Evolutionary conservation across 1,140 invertebrate species (phyloP), one percentile per base, ranked within the genome.

Genomic region (Zeugodacus cucurbitae): DNA sequence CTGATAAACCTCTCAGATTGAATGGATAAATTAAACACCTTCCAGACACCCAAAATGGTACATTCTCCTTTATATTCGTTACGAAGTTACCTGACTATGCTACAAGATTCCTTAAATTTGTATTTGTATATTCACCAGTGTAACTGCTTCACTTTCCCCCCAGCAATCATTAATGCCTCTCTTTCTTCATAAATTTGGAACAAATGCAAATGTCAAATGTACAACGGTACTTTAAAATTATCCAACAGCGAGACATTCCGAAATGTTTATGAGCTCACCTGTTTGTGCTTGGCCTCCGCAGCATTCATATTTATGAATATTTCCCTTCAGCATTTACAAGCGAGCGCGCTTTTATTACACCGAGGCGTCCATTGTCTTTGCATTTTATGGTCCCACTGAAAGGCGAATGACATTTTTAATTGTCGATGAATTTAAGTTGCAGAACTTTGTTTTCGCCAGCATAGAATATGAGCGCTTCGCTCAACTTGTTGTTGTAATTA

Each of bases 371-470:
- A 82, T 82, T 82, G 37, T 48, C 74, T 82, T 48, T 5, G 74
- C 7, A 29, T 82, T 82, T 82, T 82, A 82, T 82, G 74, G 74
- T 82, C 74, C 74, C 74, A 82, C 41, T 48, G 74, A 48, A 48
- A 48, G 74, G 74, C 74, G 41, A 82, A 20, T 82, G 74, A 82
- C 74, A 82, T 82, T 82, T 82, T 82, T 82, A 82, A 82, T 82
- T 82, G 74, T 82, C 74, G 44, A 44, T 48, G 74, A 82, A 82
- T 82, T 82, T 34, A 82, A 82, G 74, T 82, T 48, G 74, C 74
- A 82, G n/a, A 82, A 82, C 22, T 82, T 82, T 48, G 44, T 82
- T 48, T 70, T 32, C 32, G 17, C 74, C 74, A 48, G 41, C 22
- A 82, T 29, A 82, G 74, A 82, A 48, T 82, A 82, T 17, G 41